Base-by-base conservation (phyloP, 2,797 vertebrate species). In the Microchirus variegatus region DNA sequence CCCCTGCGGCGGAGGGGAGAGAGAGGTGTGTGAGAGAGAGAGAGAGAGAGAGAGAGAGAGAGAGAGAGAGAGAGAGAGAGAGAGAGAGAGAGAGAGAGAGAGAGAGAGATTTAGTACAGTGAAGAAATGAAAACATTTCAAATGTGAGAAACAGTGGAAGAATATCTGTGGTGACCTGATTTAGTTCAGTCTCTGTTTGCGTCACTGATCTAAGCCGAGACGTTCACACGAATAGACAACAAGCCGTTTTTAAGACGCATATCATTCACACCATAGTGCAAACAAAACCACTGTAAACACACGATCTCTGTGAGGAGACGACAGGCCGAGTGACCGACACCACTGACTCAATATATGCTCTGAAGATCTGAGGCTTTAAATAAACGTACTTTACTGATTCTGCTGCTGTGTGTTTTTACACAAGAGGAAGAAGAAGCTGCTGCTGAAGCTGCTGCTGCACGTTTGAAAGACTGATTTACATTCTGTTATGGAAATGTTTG, bases 1-100 rank as follows among this genome's bases (percentile, higher is more conserved):
- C 59, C 3, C 98, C 98, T 99, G 66, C 14, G 36, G 46, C 0
- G 7, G 17, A 9, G 45, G 77, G 22, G 17, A 9, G 45, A 78
- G 22, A 70, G 37, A 67, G 9, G 7, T 16, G 44, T 3, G 31
- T 6, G 1, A 62, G 12, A 3, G 10, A 2, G 50, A 17, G 49
- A 26, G 31, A 9, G 1, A 62, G 12, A 3, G 10, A 2, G 50
- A 17, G 49, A 26, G 31, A 9, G 1, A 62, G 12, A 3, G 10
- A 2, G 50, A 17, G 49, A 26, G 31, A 9, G 1, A 62, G 12
- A 3, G 10, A 2, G 50, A 17, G 49, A 26, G 31, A 9, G 1
- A 62, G 12, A 3, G 10, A 2, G 50, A 17, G 49, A 26, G 31
- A 9, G 1, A 62, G 12, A 3, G 10, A 2, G 31, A 9, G 1